Evolutionary conservation across 1,140 invertebrate species (phyloP), one percentile per base, ranked within the genome.

Genomic region (Tetramorium parvispinum): DNA sequence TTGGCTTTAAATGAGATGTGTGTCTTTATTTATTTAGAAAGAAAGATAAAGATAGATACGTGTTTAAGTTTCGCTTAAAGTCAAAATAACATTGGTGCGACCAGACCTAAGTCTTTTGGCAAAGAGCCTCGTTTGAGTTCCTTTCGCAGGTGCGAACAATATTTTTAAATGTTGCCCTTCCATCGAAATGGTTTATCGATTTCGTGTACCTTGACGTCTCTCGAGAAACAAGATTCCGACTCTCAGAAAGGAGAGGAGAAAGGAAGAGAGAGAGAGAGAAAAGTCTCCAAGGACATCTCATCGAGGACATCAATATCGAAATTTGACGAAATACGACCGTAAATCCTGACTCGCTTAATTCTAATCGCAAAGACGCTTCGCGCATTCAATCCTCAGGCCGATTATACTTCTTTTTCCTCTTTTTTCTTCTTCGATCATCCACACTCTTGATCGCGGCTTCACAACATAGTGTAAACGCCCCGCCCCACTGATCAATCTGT

Each of bases 401-500:
- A 81, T 88, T 88, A 87, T 85, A 46, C 32, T 32, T 66, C n/a
- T 8, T 11, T 66, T 66, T 66, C 5, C 5, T 16, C 5, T 63
- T 66, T 21, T 66, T 89, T 85, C 46, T 43, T 91, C 86, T 82
- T 76, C 40, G 40, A 61, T 43, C 53, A 2, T 8, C 21, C 32
- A 59, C 27, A 32, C 49, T 73, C 18, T 55, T 32, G 71, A 46
- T 68, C 63, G 78, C 16, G 70, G 68, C 24, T 40, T 85, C 40
- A 83, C 61, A 27, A 83, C 65, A 27, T 59, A 53, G 86, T 75
- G 53, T 89, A 83, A 32, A 59, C 46, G 79, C 37, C 27, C 55
- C 71, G 89, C 1, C 2, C 91, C 89, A 89, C 91, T 93, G 65
- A 91, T 93, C 91, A 93, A 93, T 88, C 46, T 86, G 87, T 93